These are phyloP conservation scores for Furnarius figulus DNA, from an alignment of 2,113 vertebrate species.

Conservation along the genomic window DNA sequence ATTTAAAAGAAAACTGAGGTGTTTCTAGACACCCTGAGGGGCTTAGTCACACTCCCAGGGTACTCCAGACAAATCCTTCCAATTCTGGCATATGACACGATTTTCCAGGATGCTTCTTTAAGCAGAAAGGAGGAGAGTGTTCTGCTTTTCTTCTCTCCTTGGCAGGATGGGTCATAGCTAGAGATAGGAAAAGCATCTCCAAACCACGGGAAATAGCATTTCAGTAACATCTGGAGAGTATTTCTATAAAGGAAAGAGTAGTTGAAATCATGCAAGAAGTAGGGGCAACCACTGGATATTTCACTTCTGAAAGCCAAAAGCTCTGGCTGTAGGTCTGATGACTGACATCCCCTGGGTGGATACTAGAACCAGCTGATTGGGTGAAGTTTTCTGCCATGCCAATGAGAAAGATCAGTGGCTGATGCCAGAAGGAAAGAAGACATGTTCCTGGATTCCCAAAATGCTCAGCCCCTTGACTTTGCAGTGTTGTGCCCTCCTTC, in stretches of 20 bases:
- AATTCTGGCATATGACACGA: not conserved
- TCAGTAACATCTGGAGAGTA: not conserved
- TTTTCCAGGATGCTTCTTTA: not conserved
- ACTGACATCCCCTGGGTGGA: not conserved
- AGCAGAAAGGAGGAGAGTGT: not conserved
- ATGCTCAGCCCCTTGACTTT: not conserved
- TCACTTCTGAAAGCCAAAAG: not conserved
- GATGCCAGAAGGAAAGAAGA: not conserved
- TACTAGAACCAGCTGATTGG: not conserved
- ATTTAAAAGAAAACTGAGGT: not conserved
- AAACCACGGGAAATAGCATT: not conserved
- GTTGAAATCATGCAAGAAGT: not conserved
- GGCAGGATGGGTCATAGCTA: not conserved
- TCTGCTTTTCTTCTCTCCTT: not conserved
- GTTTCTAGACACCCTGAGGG: conserved; percentile 22
- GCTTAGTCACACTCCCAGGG: not conserved
- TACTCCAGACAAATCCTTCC: not conserved
- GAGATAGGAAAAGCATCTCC: not conserved
- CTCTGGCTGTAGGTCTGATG: not conserved
- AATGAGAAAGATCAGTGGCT: not conserved
- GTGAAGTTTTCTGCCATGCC: not conserved
- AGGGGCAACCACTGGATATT: not conserved
- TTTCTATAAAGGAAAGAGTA: not conserved
- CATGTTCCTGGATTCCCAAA: not conserved
- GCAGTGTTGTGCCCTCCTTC: not conserved